Evolutionary conservation across 2,797 vertebrate genomes (phyloP), one percentile per base, ranked within the genome.

Genomic region (Pyrocephalus nanus): DNA sequence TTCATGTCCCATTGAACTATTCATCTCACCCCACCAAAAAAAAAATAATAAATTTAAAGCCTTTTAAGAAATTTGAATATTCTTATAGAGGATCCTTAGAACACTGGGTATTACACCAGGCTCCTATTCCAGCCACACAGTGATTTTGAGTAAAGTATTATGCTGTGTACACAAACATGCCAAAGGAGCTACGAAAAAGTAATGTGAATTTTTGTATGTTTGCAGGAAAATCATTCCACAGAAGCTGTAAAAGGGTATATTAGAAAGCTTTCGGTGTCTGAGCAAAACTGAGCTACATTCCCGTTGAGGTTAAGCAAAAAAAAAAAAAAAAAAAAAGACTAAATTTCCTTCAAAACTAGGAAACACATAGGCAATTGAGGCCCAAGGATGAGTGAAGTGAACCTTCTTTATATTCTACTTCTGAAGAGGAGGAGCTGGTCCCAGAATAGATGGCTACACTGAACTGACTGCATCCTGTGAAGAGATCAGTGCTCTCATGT

Each of bases 381-480:
- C 10, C 32, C n/a, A 87, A 84, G 81, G 12, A 42, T 34, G 27
- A 1, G 1, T n/a, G 13, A 72, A 48, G 1, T n/a, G 13, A 72
- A 48, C 12, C 7, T 80, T 50, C 40, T 72, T 64, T 64, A 30
- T 79, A 70, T 69, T 81, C 19, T 19, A 3, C 17, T 36, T 19
- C n/a, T 77, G 62, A 54, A 83, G 43, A 61, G 15, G 19, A 79
- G 45, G 21, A 62, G 9, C 23, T 80, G 27, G 42, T 87, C 48
- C 32, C 72, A 66, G 61, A 92, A 60, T 79, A 95, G 75, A 93
- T 77, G 69, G 75, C 17, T 69, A 58, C 6, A 50, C 15, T 66
- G 79, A 62, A 50, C 15, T 66, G 79, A 62, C 34, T 9, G n/a
- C 43, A 34, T 60, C 70, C 55, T 91, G 53, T 27, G 72, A 83